Percentiles rank a stretch among this genome's conserved stretches.
phyloP scores from a whole-genome alignment of 1,140 invertebrate species.

The Hylyphantes graminicola region DNA sequence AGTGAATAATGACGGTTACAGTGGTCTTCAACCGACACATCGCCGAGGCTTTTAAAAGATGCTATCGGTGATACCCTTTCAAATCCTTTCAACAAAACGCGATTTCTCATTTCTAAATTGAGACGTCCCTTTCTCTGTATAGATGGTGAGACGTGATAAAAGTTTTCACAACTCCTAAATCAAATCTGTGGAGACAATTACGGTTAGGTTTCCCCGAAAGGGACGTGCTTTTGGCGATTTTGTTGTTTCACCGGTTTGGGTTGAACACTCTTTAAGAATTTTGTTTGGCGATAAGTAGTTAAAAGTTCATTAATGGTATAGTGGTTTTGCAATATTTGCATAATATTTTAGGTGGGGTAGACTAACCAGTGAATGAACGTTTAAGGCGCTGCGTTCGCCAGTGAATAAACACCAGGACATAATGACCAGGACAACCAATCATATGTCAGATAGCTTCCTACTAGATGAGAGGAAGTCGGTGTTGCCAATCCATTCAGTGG shows the following conservation, averaged over 20 bases:
- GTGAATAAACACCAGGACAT: too few relatives aligned
- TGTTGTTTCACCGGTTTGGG: background rate
- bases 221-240: background rate
- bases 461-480: too few relatives aligned
- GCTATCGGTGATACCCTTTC: conserved; percentile 37
- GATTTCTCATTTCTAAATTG: conserved; percentile 58
- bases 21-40: background rate
- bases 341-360: too few relatives aligned
- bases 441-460: too few relatives aligned
- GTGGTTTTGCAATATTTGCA: too few relatives aligned
- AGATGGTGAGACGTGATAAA: conserved; percentile 52
- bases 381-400: too few relatives aligned
- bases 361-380: too few relatives aligned
- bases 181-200: conserved; percentile 52
- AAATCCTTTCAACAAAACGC: conserved; percentile 59
- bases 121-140: conserved; percentile 23
- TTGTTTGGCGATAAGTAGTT: background rate
- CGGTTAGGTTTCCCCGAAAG: conserved; percentile 24
- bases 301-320: too few relatives aligned
- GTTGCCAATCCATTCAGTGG: too few relatives aligned
- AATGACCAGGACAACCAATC: too few relatives aligned
- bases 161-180: conserved; percentile 59
- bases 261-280: conserved; percentile 15
- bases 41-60: conserved; percentile 55
- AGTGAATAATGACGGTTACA: too few relatives aligned